Evolutionary conservation across 64 coral and sea anemone species (phyloP).

Genomic region (Stichodactyla mertensii): DNA sequence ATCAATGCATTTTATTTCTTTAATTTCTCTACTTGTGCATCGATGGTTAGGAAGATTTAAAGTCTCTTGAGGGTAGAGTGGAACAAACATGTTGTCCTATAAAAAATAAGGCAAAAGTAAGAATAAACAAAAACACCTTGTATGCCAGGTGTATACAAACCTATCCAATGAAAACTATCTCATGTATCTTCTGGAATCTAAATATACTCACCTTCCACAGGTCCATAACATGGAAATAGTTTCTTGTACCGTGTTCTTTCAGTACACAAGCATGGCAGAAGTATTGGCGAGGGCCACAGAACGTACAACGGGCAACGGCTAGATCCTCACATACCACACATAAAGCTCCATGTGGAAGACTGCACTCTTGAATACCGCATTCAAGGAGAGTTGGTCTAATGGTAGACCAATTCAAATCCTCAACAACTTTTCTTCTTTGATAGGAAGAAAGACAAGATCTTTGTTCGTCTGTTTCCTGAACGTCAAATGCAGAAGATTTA

Average conservation of each 20-base stretch:
- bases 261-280: background rate
- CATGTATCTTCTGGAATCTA: background rate
- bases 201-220: background rate
- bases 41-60: background rate
- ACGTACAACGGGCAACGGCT: background rate
- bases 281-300: background rate
- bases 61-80: constrained; percentile 13
- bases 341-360: background rate
- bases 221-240: background rate
- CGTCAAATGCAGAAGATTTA: background rate
- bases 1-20: constrained; percentile 1
- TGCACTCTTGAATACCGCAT: background rate
- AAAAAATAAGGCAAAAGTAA: no score
- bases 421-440: background rate
- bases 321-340: background rate
- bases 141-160: no score
- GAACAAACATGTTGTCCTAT: constrained; percentile 18
- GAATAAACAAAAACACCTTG: no score
- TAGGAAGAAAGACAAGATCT: background rate
- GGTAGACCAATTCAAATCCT: background rate
- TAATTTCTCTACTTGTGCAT: background rate
- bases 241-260: background rate
- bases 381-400: background rate
- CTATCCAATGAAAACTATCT: background rate
- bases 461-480: background rate